These are phyloP conservation scores for Gavia stellata DNA, from an alignment of 2,113 vertebrate genomes.

Conservation along the genomic window DNA sequence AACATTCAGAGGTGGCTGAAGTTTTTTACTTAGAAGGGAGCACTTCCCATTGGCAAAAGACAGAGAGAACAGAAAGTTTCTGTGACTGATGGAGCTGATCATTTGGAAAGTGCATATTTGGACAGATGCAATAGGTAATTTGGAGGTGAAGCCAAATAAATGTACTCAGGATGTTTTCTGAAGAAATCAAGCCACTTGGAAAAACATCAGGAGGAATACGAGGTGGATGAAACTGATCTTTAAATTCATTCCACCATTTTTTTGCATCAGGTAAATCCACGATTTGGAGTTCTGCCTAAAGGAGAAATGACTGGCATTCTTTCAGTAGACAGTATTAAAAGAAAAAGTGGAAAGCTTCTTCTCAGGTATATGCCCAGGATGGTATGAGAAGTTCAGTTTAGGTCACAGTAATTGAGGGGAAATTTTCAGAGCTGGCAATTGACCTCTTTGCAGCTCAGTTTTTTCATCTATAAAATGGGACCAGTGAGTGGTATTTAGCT, in stretches of 20 bases:
- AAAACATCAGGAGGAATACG: background rate
- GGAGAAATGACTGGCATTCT: background rate
- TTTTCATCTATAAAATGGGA: background rate
- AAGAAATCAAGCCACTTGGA: background rate
- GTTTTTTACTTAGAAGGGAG: background rate
- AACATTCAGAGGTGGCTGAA: background rate
- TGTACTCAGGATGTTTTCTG: background rate
- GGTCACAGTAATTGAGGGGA: background rate
- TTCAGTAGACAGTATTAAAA: background rate
- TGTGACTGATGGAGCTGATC: background rate
- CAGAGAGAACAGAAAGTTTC: background rate
- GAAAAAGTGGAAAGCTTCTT: background rate
- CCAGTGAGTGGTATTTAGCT: background rate
- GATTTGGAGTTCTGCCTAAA: background rate
- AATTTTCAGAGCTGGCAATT: background rate
- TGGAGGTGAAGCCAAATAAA: background rate
- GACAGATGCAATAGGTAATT: background rate
- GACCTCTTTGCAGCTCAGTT: background rate
- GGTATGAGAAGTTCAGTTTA: background rate
- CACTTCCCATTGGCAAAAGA: background rate
- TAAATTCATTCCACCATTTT: background rate
- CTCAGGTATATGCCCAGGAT: background rate
- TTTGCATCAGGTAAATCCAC: background rate
- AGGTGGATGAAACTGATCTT: background rate
- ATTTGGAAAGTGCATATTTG: background rate